phyloP scores from a whole-genome alignment of 2,113 vertebrate genomes.

The Upupa epops region DNA sequence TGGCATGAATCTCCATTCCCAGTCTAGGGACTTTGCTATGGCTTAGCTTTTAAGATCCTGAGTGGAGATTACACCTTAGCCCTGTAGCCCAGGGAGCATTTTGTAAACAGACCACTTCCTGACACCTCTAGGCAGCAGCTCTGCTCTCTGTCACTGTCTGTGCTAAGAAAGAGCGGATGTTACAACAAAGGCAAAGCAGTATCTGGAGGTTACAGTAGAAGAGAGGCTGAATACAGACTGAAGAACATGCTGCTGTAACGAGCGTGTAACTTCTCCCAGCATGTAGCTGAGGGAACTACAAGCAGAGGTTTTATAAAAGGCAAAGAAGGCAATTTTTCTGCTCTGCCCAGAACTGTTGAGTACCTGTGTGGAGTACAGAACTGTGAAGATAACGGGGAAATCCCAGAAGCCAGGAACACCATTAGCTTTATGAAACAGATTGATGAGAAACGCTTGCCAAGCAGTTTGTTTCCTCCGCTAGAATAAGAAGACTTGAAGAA shows the following conservation, averaged over 20 bases:
- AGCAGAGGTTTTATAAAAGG: not conserved
- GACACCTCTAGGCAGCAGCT: not conserved
- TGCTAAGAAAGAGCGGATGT: not conserved
- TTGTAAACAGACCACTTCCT: not conserved
- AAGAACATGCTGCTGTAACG: not conserved
- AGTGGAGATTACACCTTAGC: not conserved
- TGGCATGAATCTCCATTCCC: not conserved
- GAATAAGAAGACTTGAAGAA: not conserved
- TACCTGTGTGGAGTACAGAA: not conserved
- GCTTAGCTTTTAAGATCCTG: not conserved
- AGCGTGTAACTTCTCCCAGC: not conserved
- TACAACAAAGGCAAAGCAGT: not conserved
- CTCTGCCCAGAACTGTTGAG: not conserved
- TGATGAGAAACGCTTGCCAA: not conserved
- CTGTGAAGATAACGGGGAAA: not conserved
- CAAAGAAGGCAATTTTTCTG: not conserved
- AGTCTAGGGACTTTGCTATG: not conserved
- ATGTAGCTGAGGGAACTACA: not conserved
- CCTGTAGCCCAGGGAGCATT: not conserved
- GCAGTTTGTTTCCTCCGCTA: not conserved
- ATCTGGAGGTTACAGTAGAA: not conserved
- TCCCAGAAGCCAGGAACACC: not conserved
- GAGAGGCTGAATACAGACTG: not conserved
- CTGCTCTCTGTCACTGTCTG: not conserved
- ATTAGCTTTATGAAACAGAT: not conserved